Evolutionary conservation across 2,888 invertebrate species (phyloP).

Genomic region (Tanypteryx hageni): DNA sequence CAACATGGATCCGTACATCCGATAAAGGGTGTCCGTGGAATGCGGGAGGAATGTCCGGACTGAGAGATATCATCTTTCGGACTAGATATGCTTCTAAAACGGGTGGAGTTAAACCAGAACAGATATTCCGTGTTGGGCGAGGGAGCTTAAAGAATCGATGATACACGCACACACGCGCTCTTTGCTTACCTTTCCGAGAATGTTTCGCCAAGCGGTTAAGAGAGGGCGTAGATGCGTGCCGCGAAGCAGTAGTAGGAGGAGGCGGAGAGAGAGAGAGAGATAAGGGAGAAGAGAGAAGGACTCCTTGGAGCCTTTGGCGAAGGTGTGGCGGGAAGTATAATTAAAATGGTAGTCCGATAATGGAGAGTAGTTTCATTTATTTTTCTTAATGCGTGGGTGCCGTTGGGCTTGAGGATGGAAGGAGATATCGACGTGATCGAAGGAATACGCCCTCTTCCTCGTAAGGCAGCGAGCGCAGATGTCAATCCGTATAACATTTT

Average conservation of each 20-base stretch:
- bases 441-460: constrained; percentile 48
- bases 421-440: neutral
- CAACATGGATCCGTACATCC: neutral
- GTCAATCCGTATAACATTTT: constrained; percentile 49
- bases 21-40: constrained; percentile 49
- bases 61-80: constrained; percentile 34
- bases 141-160: constrained; percentile 19
- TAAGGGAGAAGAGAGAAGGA: neutral
- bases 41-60: constrained; percentile 24
- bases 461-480: constrained; percentile 36
- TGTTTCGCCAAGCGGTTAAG: neutral
- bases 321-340: constrained; percentile 57
- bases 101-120: constrained; percentile 36
- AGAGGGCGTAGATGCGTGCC: neutral
- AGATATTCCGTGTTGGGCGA: neutral
- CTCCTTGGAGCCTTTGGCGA: constrained; percentile 45
- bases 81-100: constrained; percentile 43
- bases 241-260: constrained; percentile 2
- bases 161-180: constrained; percentile 40
- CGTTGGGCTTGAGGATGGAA: constrained; percentile 17
- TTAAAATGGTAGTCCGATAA: constrained; percentile 64
- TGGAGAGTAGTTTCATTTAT: constrained; percentile 12
- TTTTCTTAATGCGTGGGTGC: constrained; percentile 45
- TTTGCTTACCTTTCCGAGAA: constrained; percentile 43
- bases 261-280: neutral